Percentiles rank a stretch among this genome's conserved stretches.
Conservation (phyloP, 92 coral and sea anemone species). For the Ricordea florida region DNA sequence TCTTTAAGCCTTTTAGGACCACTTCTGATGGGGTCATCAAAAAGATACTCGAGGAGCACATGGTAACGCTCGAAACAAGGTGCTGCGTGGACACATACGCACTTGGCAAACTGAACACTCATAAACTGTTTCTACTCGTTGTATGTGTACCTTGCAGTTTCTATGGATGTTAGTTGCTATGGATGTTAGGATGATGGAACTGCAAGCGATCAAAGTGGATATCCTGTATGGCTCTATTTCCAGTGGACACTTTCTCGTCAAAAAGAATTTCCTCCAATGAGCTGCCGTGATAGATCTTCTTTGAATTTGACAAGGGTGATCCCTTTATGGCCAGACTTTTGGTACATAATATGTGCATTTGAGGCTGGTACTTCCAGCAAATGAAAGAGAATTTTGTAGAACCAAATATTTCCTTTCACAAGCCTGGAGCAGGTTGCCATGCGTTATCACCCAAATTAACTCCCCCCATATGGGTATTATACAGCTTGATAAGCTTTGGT, state of each 20-base stretch:
- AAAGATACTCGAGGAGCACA: no score
- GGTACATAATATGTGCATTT: constrained; percentile 20
- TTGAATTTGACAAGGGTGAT: neutral
- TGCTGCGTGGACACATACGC: no score
- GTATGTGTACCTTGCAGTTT: constrained; percentile 22
- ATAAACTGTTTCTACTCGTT: constrained; percentile 25
- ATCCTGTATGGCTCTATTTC: neutral
- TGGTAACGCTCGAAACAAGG: no score
- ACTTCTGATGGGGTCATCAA: no score
- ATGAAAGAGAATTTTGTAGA: constrained; percentile 8
- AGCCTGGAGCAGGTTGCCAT: neutral
- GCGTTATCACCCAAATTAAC: constrained; percentile 17
- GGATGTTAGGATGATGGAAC: constrained; percentile 25
- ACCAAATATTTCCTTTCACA: no score
- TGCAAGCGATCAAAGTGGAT: constrained; percentile 1
- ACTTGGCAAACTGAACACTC: no score
- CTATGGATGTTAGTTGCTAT: constrained; percentile 9
- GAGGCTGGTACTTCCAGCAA: constrained; percentile 7
- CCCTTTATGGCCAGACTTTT: constrained; percentile 1
- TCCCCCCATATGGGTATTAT: constrained; percentile 15
- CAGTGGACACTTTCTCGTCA: neutral
- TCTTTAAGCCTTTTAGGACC: no score
- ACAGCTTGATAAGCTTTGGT: neutral
- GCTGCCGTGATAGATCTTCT: neutral
- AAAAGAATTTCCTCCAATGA: constrained; percentile 5